These are phyloP conservation scores for Pterostichus madidus DNA, from an alignment of 2,888 invertebrate species.

Conservation along the genomic window DNA sequence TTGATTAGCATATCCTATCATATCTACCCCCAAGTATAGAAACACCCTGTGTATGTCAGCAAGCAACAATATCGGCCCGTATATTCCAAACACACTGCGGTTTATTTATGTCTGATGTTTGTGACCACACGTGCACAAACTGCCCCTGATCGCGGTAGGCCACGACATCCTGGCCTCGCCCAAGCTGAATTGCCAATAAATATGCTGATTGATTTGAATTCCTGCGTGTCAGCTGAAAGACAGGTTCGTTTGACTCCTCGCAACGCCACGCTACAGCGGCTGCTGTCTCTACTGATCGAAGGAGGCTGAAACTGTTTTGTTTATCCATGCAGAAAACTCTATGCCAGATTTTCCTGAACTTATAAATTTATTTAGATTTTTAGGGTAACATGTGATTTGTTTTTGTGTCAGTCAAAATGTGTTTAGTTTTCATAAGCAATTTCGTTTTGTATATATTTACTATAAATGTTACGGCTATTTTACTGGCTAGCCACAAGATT, in stretches of 20 bases:
- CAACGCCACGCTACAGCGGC: neutral
- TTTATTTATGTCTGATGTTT: slow-evolving; percentile 7
- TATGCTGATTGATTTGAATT: slow-evolving; percentile 60
- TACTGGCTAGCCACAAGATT: no score
- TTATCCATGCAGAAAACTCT: slow-evolving; percentile 26
- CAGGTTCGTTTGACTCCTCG: slow-evolving; percentile 16
- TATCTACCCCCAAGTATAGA: no score
- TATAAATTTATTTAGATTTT: slow-evolving; percentile 23
- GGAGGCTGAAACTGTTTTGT: slow-evolving; percentile 28
- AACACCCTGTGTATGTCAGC: no score
- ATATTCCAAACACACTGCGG: no score
- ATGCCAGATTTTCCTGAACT: neutral
- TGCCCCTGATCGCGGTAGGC: slow-evolving; percentile 8
- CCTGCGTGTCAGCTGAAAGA: slow-evolving; percentile 47
- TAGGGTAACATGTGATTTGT: neutral
- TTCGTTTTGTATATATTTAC: neutral
- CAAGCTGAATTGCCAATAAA: slow-evolving; percentile 59
- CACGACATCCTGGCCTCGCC: slow-evolving; percentile 12
- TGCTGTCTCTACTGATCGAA: neutral
- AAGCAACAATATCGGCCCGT: no score
- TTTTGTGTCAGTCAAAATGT: neutral
- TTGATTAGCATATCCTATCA: no score
- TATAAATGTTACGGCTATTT: no score
- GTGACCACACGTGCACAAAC: slow-evolving; percentile 28
- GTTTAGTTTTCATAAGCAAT: neutral